Base-by-base conservation (phyloP, 2,888 invertebrate species). In the Chymomyza caudatula region DNA sequence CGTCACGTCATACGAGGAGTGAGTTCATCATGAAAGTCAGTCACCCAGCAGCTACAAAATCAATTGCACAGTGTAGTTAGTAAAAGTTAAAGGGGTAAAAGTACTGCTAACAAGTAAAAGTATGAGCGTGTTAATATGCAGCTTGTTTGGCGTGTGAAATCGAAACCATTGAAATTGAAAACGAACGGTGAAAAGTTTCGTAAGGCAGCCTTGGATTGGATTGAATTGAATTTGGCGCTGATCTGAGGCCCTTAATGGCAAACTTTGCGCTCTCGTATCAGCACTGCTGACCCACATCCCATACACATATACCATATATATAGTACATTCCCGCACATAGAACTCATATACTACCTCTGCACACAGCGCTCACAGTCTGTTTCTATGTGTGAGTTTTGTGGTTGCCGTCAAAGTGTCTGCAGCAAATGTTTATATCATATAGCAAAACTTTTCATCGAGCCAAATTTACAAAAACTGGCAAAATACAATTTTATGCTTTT, bases 91-190 rank as follows among this genome's bases (percentile, higher is more conserved):
- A 37, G 29, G 29, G 8, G 8, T 29, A 29, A 8, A 29, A 29
- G 29, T 29, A 29, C 29, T 29, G 8, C 8, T 29, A 29, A 8
- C 8, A 29, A 29, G 29, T 29, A 29, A 29, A 29, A 37, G 29
- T 37, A 37, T 37, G 11, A 11, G 29, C 29, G 29, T 37, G 29
- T 37, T 37, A 37, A 11, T 37, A 37, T 37, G 29, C 11, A 2
- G 29, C 29, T 37, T 37, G 25, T 23, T 53, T 66, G 71, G 77
- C 85, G 85, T 81, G 80, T 75, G 80, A 81, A 85, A 81, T 82
- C 79, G 80, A 81, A 82, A 78, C 79, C 71, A 76, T 69, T 76
- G 70, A 85, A 81, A 81, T 77, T 77, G 85, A 81, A 81, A 81
- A 71, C 71, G 60, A 73, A 70, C 77, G 75, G 77, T 85, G 85